Evolutionary conservation across 2,888 invertebrate genomes (phyloP), one percentile per base, ranked within the genome.

Genomic region (Lepeophtheirus nordmannii): DNA sequence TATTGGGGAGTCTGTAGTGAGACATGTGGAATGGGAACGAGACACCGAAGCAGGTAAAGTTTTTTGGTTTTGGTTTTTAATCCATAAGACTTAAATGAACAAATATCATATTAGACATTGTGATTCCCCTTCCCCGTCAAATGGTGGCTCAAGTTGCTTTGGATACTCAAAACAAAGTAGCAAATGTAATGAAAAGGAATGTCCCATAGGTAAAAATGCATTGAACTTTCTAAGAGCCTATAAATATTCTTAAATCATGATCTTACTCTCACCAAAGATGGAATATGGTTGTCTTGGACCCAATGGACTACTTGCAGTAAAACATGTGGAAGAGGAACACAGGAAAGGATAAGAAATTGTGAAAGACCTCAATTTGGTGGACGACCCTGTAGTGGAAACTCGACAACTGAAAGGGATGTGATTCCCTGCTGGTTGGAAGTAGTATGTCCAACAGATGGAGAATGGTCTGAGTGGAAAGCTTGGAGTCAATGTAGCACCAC

Each of bases 1-100:
- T 75, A 87, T 87, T 73, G 89, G 90, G 77, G 80, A 46, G 53
- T 1, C 14, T 46, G 53, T 17, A 46, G 53, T 46, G 53, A 5
- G 53, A 46, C 53, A 14, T 46, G 53, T 46, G 53, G 53, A 46
- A 8, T 5, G 14, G 53, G 53, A n/a, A 46, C 17, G 2, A 14
- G 53, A 46, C 53, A 17, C 5, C 53, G 53, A 1, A 17, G 8
- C 14, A 46, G 53, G 53, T 46, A 46, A 2, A 8, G 30, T 30
- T 30, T 46, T 46, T 46, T 46, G 5, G n/a, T 17, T 3, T 8
- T 17, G 3, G 2, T 46, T 46, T 46, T 5, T 46, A 1, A 46
- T 30, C 30, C 7, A 7, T 30, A 46, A n/a, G 17, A 46, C 53
- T 46, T 46, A 5, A 14, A 5, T 14, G 17, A 46, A 5, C 8